These are phyloP conservation scores for Leptopilina myrica DNA, from an alignment of 2,888 invertebrate genomes.

Conservation along the genomic window DNA sequence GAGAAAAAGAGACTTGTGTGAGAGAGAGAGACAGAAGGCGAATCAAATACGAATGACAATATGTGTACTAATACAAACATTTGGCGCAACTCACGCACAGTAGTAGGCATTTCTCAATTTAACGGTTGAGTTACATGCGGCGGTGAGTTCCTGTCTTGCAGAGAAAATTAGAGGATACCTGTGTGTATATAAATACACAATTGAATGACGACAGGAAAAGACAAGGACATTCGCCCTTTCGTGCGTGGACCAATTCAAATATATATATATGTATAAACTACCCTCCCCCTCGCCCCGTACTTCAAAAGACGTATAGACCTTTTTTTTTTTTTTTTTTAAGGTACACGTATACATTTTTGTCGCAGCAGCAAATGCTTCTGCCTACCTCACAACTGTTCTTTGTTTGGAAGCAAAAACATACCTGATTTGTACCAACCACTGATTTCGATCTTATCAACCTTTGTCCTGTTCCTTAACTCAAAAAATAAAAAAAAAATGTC, in stretches of 20 bases:
- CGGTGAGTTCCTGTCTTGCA: slow-evolving; percentile 40
- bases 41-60: slow-evolving; percentile 45
- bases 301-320: slow-evolving; percentile 29
- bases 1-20: too few relatives aligned
- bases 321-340: slow-evolving; percentile 19
- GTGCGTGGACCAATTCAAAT: slow-evolving; percentile 37
- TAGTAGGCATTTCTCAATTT: slow-evolving; percentile 33
- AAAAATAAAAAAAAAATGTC: background rate
- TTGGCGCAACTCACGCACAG: slow-evolving; percentile 15
- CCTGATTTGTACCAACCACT: slow-evolving; percentile 38
- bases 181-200: background rate
- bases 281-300: background rate
- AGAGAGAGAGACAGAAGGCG: slow-evolving; percentile 15
- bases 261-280: background rate
- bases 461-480: slow-evolving; percentile 23
- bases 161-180: slow-evolving; percentile 41
- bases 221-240: slow-evolving; percentile 32
- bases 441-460: slow-evolving; percentile 40
- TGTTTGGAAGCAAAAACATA: slow-evolving; percentile 37
- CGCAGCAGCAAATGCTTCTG: slow-evolving; percentile 35
- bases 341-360: slow-evolving; percentile 31
- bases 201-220: slow-evolving; percentile 38
- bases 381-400: background rate
- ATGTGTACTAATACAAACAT: background rate
- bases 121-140: slow-evolving; percentile 28